These are phyloP conservation scores for Saturnia japonica DNA, from an alignment of 2,888 invertebrate species.

Conservation along the genomic window DNA sequence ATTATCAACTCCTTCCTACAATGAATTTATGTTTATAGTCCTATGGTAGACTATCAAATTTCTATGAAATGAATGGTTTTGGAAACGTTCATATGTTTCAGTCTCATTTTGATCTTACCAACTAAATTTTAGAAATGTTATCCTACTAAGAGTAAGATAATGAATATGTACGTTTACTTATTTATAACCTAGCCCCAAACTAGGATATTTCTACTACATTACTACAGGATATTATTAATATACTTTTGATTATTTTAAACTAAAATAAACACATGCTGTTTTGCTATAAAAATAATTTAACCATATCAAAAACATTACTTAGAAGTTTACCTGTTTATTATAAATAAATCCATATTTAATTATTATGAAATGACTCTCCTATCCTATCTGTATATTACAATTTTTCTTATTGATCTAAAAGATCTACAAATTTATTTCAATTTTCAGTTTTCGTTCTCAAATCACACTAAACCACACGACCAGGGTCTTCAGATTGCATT, in stretches of 20 bases:
- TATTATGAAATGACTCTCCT: too few species aligned
- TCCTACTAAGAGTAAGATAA: too few species aligned
- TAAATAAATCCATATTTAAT: constrained; percentile 85
- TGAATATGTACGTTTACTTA: too few species aligned
- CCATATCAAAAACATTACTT: not conserved
- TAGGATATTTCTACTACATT: not conserved
- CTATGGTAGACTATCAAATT: not conserved
- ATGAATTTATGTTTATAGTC: not conserved
- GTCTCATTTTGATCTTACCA: not conserved
- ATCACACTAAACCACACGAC: too few species aligned
- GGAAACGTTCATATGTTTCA: not conserved
- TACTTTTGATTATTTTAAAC: not conserved
- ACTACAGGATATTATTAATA: not conserved
- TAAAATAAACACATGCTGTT: not conserved
- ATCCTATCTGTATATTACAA: not conserved
- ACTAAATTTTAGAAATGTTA: not conserved
- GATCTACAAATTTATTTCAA: too few species aligned
- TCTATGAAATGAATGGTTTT: not conserved
- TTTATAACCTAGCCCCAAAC: not conserved
- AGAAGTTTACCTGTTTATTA: constrained; percentile 83
- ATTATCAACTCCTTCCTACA: not conserved
- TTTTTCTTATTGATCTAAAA: too few species aligned
- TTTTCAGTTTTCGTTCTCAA: too few species aligned
- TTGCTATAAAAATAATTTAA: not conserved
- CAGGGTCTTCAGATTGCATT: too few species aligned